Percentiles rank a stretch among this genome's conserved stretches.
Conservation (phyloP, 2,113 vertebrate species). For the Cryptomyrus ogoouensis region DNA sequence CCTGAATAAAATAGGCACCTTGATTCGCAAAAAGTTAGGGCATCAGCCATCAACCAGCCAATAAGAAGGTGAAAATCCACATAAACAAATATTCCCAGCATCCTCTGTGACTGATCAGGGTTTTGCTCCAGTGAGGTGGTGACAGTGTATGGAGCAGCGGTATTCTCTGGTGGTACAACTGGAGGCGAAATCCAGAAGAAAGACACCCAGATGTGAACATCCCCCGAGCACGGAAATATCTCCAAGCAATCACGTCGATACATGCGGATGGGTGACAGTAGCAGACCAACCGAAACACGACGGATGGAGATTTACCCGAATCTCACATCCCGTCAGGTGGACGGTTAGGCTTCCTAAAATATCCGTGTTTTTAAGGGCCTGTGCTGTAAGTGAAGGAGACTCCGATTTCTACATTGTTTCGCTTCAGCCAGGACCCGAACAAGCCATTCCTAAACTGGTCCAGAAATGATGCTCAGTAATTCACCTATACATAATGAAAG, state of each 20-base stretch:
- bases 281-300: neutral
- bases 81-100: neutral
- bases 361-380: neutral
- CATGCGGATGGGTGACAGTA: neutral
- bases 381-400: neutral
- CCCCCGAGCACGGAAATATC: neutral
- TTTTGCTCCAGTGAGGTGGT: neutral
- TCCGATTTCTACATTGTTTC: neutral
- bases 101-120: neutral
- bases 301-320: neutral
- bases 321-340: neutral
- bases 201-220: neutral
- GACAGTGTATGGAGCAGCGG: neutral
- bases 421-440: neutral
- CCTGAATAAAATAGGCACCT: neutral
- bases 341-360: neutral
- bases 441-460: constrained; percentile 6
- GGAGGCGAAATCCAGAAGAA: neutral
- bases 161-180: neutral
- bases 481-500: constrained; percentile 13
- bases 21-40: neutral
- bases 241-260: neutral
- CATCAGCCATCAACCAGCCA: neutral
- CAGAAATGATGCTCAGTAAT: constrained; percentile 18
- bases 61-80: neutral